Conservation (phyloP, 64 coral and sea anemone genomes). For the Acropora tenuis region DNA sequence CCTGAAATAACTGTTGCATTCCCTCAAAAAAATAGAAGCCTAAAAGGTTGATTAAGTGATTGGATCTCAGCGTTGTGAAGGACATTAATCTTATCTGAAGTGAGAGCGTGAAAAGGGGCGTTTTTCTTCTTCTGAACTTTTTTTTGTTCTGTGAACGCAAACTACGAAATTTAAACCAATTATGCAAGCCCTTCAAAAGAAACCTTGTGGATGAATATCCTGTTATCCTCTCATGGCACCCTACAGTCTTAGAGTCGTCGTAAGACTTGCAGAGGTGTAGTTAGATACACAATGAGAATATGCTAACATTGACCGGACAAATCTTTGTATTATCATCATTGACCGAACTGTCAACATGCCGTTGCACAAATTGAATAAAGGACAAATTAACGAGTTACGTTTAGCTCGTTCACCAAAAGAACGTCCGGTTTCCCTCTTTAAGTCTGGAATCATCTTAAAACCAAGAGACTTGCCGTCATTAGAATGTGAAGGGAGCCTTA, state of each 20-base stretch:
- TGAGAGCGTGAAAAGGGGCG: background rate
- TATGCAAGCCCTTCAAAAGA: background rate
- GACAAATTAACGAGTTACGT: background rate
- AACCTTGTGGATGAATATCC: background rate
- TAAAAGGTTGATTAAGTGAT: background rate
- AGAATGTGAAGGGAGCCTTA: background rate
- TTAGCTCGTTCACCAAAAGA: background rate
- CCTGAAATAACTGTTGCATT: background rate
- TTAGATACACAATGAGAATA: too few species aligned
- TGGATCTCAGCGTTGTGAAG: background rate
- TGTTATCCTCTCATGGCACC: too few species aligned
- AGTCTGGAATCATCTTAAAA: background rate
- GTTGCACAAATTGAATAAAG: background rate
- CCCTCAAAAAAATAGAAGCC: background rate
- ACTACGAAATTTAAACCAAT: background rate
- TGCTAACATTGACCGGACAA: too few species aligned
- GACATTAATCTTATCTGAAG: background rate
- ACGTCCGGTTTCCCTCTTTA: background rate
- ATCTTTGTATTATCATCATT: background rate
- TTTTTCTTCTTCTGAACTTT: background rate
- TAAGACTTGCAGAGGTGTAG: too few species aligned
- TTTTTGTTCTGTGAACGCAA: background rate
- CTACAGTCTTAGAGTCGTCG: too few species aligned
- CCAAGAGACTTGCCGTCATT: background rate
- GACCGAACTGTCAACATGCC: background rate